Evolutionary conservation across 2,797 vertebrate species (phyloP), one percentile per base, ranked within the genome.

Genomic region (Coracias cyanogaster): DNA sequence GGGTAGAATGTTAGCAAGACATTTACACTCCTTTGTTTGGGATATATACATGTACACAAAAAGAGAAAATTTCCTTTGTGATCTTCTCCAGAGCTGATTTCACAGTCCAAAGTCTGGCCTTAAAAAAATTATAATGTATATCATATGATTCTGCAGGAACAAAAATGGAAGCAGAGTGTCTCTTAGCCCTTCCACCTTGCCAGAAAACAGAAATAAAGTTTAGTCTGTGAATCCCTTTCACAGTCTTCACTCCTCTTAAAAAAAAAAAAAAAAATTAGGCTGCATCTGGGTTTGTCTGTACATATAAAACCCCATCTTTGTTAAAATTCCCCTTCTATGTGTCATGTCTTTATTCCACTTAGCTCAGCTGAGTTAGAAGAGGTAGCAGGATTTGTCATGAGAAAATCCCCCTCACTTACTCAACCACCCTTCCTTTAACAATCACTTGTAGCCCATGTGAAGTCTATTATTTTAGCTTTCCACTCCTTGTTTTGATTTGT

Each of bases 21-120:
- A 82, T 92, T 94, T 92, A 69, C 66, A 82, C 57, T 77, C 89
- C 52, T 93, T 95, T 96, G 82, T 78, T 95, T 94, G 74, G 57
- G 55, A 87, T 54, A 85, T 33, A 85, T 13, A 31, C 29, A 41
- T 80, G 74, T 80, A 82, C 51, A 85, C 78, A 92, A 71, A 82
- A 86, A 86, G 51, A 89, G 25, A 90, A 92, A 45, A 29, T 87
- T 94, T 93, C 49, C 21, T 49, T 73, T 87, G 33, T 89, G 84
- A 91, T 96, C 86, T 87, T 95, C 76, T 94, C 79, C 89, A 94
- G 92, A 87, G 57, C 74, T 78, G 55, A 89, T 81, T 94, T 95
- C 86, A 82, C 45, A 74, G 78, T 94, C 78, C 52, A 69, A 85
- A 82, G 24, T 74, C 83, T 92, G 78, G 86, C 60, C 43, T 86